Base-by-base conservation (phyloP, 2,797 vertebrate species). In the Numenius phaeopus region DNA sequence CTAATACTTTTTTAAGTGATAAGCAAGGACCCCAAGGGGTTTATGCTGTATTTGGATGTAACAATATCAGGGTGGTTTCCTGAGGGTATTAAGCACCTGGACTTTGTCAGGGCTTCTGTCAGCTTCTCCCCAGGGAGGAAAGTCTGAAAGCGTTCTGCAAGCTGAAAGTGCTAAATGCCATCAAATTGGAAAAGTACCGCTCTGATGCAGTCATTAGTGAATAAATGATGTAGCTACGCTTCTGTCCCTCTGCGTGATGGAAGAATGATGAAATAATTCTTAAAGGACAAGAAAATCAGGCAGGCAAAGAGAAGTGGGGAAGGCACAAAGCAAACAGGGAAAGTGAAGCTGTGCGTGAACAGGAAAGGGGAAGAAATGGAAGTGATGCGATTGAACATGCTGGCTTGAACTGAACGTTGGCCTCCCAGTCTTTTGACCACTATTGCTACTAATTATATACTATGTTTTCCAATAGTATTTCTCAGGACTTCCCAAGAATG, bases 221-320 rank as follows among this genome's bases (percentile, higher is more conserved):
- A 34, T 49, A n/a, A 67, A 52, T 61, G 3, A 81, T 11, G 20
- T 32, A n/a, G 77, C 75, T 55, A 21, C 2, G 0, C 1, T 0
- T 46, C 50, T 42, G 39, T 39, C 67, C 30, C 19, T 59, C 20
- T 39, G 34, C 2, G 1, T 26, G 8, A 9, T 32, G 27, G 29
- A 86, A 70, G 29, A 92, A 65, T 0, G 7, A n/a, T 72, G 30
- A 49, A 72, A 52, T 55, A 65, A 83, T 44, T 62, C 62, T 79
- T 46, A 44, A 44, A 39, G 21, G 30, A 42, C 18, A 17, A 44
- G 76, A 55, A 82, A 93, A 81, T 30, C 29, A 65, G 64, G 37
- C 42, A 81, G 34, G 29, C 39, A 66, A 62, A 90, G 10, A 62
- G 70, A 79, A 84, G 47, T 2, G 22, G 24, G 27, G 19, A 87